A percentile compares a stretch with the other conserved stretches of the same genome.
Evolutionary conservation across 2,888 invertebrate genomes (phyloP).

Genomic region (Volucella bombylans): DNA sequence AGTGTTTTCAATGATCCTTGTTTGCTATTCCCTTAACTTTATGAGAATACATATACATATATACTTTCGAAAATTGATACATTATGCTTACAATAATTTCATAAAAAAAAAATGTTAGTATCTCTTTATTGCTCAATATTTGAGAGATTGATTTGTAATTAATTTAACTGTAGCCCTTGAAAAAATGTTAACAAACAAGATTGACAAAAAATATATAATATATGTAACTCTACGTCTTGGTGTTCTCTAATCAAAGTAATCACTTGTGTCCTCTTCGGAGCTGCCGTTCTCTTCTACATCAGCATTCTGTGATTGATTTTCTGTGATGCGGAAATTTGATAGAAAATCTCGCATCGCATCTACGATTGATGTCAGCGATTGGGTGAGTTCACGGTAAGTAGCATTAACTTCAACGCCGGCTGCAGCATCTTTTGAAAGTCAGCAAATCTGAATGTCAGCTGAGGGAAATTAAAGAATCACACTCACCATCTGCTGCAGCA

Average conservation of each 20-base stretch:
- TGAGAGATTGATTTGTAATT: slow-evolving; percentile 6
- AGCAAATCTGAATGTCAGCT: slow-evolving; percentile 11
- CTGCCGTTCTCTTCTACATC: slow-evolving; percentile 83
- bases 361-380: slow-evolving; percentile 86
- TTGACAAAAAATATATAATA: slow-evolving; percentile 19
- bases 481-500: slow-evolving; percentile 76
- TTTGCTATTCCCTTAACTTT: slow-evolving; percentile 5
- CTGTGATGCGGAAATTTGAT: slow-evolving; percentile 86
- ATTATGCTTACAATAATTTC: slow-evolving; percentile 39
- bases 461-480: not conserved
- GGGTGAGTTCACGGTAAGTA: slow-evolving; percentile 83
- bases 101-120: not conserved
- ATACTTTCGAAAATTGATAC: slow-evolving; percentile 50
- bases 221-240: not conserved
- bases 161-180: slow-evolving; percentile 28
- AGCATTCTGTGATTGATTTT: slow-evolving; percentile 82
- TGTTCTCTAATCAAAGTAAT: slow-evolving; percentile 80
- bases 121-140: not conserved
- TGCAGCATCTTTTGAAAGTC: slow-evolving; percentile 75
- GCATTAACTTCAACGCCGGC: slow-evolving; percentile 81
- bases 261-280: slow-evolving; percentile 83
- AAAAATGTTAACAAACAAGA: slow-evolving; percentile 21
- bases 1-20: not conserved
- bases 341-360: slow-evolving; percentile 89
- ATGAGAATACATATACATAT: slow-evolving; percentile 44